phyloP scores from a whole-genome alignment of 2,113 vertebrate species.

The Willisornis vidua region DNA sequence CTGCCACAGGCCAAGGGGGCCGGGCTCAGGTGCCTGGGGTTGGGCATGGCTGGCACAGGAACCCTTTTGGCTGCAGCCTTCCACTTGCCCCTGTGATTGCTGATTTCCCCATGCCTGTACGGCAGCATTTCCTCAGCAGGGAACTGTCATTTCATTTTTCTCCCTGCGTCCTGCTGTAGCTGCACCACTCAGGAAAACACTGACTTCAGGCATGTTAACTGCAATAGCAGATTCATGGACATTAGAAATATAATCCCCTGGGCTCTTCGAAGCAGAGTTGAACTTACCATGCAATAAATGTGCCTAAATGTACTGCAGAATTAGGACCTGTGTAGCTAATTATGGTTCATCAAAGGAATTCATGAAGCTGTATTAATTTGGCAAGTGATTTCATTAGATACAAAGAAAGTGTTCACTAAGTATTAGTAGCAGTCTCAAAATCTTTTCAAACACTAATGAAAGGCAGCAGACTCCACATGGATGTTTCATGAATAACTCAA shows the following conservation, averaged over 20 bases:
- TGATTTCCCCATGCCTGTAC: background rate
- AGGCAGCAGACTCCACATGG: background rate
- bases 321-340: slow-evolving; percentile 11
- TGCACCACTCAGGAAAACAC: background rate
- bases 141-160: background rate
- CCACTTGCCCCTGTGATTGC: background rate
- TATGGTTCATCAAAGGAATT: slow-evolving; percentile 9
- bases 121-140: background rate
- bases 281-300: background rate
- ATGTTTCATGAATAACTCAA: background rate
- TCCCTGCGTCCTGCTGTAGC: background rate
- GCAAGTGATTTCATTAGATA: background rate
- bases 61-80: background rate
- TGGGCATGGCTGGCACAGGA: background rate
- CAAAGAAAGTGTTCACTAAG: background rate
- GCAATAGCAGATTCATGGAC: background rate
- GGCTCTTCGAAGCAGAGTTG: background rate
- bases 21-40: background rate
- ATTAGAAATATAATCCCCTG: background rate
- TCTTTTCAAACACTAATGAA: background rate
- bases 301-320: background rate
- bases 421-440: background rate
- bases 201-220: background rate
- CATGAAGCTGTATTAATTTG: background rate
- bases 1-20: background rate